A percentile compares a stretch with the other conserved stretches of the same genome.
Evolutionary conservation across 2,797 vertebrate species (phyloP).

Genomic region (Arnoldichthys spilopterus): DNA sequence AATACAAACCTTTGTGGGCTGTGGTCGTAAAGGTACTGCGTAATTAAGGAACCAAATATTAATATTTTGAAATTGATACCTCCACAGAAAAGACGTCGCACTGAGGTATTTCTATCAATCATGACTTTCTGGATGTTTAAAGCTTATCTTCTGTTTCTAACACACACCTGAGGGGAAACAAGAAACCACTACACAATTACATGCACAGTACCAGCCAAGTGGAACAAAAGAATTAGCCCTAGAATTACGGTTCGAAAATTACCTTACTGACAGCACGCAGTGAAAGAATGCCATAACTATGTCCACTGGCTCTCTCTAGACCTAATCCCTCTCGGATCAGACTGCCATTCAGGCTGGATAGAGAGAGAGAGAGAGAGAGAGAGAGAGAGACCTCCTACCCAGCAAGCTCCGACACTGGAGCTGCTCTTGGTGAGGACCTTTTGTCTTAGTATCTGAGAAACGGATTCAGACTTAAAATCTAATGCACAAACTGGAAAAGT

Average conservation of each 20-base stretch:
- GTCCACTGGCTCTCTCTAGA: constrained; percentile 47
- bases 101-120: constrained; percentile 26
- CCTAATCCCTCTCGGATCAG: constrained; percentile 49
- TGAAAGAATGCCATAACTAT: constrained; percentile 62
- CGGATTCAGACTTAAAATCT: constrained; percentile 10
- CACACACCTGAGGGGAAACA: constrained; percentile 57
- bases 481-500: background rate
- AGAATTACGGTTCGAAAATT: constrained; percentile 56
- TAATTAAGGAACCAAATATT: background rate
- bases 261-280: constrained; percentile 55
- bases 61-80: background rate
- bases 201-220: constrained; percentile 50
- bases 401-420: too few species aligned
- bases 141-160: constrained; percentile 43
- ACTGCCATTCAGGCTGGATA: constrained; percentile 41
- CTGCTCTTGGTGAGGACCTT: background rate
- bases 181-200: constrained; percentile 50
- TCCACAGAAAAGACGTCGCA: constrained; percentile 1
- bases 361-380: constrained; percentile 10
- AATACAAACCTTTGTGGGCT: too few species aligned
- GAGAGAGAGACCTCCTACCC: constrained; percentile 29
- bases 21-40: too few species aligned
- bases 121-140: constrained; percentile 35
- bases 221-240: constrained; percentile 57
- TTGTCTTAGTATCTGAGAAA: background rate